Conservation (phyloP, 2,888 invertebrate species). For the Timema cristinae region DNA sequence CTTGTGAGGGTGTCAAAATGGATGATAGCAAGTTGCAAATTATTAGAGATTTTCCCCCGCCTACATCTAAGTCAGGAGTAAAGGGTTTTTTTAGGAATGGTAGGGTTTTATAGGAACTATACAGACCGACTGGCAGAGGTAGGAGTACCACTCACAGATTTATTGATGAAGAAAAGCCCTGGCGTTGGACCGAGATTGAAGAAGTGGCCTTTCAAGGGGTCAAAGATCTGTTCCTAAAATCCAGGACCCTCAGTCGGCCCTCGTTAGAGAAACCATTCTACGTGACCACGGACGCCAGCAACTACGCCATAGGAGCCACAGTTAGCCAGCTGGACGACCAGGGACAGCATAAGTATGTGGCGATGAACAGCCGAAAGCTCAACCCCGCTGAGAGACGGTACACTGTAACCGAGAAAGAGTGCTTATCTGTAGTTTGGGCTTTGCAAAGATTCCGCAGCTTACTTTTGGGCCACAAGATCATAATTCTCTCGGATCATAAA, state of each 20-base stretch:
- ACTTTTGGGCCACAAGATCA: neutral
- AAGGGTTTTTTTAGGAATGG: no score
- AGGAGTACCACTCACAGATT: no score
- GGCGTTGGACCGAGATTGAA: no score
- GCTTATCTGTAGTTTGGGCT: neutral
- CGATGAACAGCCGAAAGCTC: neutral
- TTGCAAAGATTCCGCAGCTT: neutral
- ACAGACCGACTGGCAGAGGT: no score
- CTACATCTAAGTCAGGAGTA: no score
- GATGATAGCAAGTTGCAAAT: no score
- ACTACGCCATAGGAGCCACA: conserved; percentile 30
- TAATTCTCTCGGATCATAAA: neutral
- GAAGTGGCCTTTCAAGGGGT: neutral
- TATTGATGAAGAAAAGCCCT: no score
- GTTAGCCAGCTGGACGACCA: conserved; percentile 16
- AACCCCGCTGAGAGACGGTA: neutral
- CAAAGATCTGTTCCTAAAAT: neutral
- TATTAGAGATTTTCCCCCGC: no score
- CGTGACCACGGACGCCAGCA: conserved; percentile 30
- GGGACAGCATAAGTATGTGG: neutral
- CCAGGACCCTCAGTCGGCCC: conserved; percentile 28
- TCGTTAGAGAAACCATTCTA: conserved; percentile 29
- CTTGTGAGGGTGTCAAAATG: no score
- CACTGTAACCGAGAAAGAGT: conserved; percentile 6
- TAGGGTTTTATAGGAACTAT: no score